phyloP scores from a whole-genome alignment of 2,113 vertebrate genomes.

The Ursus arctos region DNA sequence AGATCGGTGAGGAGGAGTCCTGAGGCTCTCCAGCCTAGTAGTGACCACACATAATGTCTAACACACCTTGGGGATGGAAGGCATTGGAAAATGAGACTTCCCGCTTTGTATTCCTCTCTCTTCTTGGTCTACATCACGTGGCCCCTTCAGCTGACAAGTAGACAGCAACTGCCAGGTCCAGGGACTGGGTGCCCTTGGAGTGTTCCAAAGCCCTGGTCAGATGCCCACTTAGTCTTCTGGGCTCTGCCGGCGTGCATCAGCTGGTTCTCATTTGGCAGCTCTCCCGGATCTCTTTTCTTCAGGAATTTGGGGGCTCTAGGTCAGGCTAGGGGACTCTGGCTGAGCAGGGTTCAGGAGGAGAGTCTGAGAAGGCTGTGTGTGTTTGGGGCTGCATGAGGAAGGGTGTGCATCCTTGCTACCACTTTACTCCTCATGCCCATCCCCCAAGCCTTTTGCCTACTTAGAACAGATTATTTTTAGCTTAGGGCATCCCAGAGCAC shows the following conservation, averaged over 20 bases:
- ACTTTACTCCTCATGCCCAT: not conserved
- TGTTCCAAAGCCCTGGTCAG: slow-evolving; percentile 5
- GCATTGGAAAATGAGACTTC: slow-evolving; percentile 1
- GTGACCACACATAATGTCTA: not conserved
- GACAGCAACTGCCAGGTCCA: slow-evolving; percentile 7
- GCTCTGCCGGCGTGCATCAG: not conserved
- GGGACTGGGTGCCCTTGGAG: slow-evolving; percentile 32
- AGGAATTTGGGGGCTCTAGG: not conserved
- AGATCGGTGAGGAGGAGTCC: not conserved
- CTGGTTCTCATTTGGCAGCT: slow-evolving; percentile 61
- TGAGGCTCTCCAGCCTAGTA: not conserved
- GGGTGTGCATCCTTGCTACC: not conserved
- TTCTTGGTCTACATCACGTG: not conserved
- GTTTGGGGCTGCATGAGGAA: not conserved
- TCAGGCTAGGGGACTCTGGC: not conserved
- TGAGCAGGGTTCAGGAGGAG: not conserved
- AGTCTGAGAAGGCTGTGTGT: not conserved
- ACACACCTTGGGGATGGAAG: not conserved
- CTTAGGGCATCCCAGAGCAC: not conserved
- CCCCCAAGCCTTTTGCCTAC: not conserved
- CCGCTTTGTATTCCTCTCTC: not conserved
- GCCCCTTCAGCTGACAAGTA: not conserved
- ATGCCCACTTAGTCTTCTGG: not conserved
- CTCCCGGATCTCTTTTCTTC: not conserved
- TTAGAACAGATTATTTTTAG: not conserved